Evolutionary conservation across 2,113 vertebrate genomes (phyloP).

Genomic region (Megaptera novaeangliae): DNA sequence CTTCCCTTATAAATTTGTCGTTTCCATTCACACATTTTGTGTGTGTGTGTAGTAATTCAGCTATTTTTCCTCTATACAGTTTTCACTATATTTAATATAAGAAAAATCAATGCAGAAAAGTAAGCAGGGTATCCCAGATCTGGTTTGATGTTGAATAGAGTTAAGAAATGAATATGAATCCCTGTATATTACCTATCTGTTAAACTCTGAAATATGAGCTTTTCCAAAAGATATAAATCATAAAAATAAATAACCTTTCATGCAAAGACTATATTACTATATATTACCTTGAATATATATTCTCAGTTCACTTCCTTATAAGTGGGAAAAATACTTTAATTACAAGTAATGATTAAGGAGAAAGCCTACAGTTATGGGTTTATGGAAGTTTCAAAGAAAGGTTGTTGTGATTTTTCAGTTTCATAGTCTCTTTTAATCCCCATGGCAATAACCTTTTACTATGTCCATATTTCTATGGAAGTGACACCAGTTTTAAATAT

Average conservation of each 20-base stretch:
- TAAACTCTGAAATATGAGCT: slow-evolving; percentile 47
- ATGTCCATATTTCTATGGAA: slow-evolving; percentile 78
- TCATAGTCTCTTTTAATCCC: slow-evolving; percentile 74
- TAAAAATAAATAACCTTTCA: slow-evolving; percentile 4
- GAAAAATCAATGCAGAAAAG: neutral
- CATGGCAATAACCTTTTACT: slow-evolving; percentile 80
- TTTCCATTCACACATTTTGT: neutral
- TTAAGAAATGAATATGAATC: slow-evolving; percentile 10
- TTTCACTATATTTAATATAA: slow-evolving; percentile 2
- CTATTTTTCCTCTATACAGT: neutral
- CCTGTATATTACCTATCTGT: slow-evolving; percentile 22
- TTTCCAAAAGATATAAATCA: slow-evolving; percentile 45
- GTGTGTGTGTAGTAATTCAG: neutral
- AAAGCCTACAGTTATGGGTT: slow-evolving; percentile 56
- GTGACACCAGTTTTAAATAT: slow-evolving; percentile 79
- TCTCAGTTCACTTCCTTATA: slow-evolving; percentile 22
- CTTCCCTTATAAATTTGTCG: neutral
- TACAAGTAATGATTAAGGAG: slow-evolving; percentile 61
- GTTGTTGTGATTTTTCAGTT: slow-evolving; percentile 73
- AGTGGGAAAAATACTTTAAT: slow-evolving; percentile 1
- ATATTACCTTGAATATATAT: slow-evolving; percentile 38
- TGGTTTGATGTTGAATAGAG: neutral
- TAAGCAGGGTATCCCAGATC: neutral
- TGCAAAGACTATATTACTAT: neutral
- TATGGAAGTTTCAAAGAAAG: slow-evolving; percentile 62